Evolutionary conservation across 2,797 vertebrate genomes (phyloP).

Genomic region (Serranus cabrilla): DNA sequence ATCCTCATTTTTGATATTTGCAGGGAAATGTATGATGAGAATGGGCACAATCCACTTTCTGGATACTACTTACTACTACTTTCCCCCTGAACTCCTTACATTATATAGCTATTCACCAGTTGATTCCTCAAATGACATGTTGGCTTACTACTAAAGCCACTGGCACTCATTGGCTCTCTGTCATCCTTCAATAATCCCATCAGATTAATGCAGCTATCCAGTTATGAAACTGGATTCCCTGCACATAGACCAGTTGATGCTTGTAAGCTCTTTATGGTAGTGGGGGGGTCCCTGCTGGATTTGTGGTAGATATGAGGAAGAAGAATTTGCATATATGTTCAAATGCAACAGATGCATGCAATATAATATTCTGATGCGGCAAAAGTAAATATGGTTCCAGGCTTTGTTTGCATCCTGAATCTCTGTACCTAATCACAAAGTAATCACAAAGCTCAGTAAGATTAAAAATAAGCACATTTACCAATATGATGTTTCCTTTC

Average conservation of each 20-base stretch:
- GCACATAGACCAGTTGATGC: conserved; percentile 18
- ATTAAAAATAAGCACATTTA: background rate
- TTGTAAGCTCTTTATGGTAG: conserved; percentile 15
- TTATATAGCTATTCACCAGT: background rate
- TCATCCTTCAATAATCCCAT: conserved; percentile 40
- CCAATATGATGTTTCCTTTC: background rate
- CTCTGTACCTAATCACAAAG: background rate
- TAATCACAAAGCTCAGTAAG: background rate
- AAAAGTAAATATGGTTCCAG: background rate
- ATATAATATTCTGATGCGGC: background rate
- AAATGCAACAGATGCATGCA: background rate
- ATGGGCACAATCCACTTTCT: background rate
- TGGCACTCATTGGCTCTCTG: background rate
- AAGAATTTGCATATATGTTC: background rate
- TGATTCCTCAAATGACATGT: background rate
- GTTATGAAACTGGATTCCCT: conserved; percentile 33
- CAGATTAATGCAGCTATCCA: conserved; percentile 20
- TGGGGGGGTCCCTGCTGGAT: conserved; percentile 8
- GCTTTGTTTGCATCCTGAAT: background rate
- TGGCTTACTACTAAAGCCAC: conserved; percentile 4
- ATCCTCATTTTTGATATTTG: background rate
- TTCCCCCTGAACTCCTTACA: background rate
- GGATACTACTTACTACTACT: no score
- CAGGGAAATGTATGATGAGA: background rate
- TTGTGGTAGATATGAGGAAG: conserved; percentile 12